Base-by-base conservation (phyloP, 2,113 vertebrate species). In the Cinclus cinclus region DNA sequence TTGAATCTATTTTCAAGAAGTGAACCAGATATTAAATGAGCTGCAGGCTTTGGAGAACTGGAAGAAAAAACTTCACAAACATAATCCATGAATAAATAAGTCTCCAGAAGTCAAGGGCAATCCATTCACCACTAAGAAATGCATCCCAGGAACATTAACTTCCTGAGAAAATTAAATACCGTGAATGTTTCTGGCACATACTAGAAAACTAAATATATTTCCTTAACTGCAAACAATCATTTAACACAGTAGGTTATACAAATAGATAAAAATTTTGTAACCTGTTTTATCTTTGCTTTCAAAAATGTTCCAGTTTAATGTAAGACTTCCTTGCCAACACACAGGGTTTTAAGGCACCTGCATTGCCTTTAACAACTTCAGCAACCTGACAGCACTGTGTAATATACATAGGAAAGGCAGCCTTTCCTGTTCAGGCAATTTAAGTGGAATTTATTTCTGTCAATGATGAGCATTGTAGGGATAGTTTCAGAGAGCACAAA, bases 101-200 rank as follows among this genome's bases (percentile, higher is more conserved):
- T 69, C 31, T 39, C 21, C 33, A 87, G 80, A 86, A 92, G n/a
- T 47, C 39, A 89, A 83, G 10, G 71, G 13, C 52, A 86, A 58
- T 80, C 33, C 24, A 67, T 81, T 88, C 68, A 67, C 56, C 55
- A 47, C 30, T 39, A 47, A 84, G 80, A 95, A 92, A 94, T 60
- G 41, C 14, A 74, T 56, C 44, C 35, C 56, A 84, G 41, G 13
- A 92, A 80, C 37, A 84, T 22, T 68, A 87, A 60, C 31, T 59
- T 86, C 47, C 75, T 59, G 52, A 83, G 60, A 83, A 90, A 94
- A 92, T 83, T 37, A 92, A 90, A 88, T 77, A 70, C 33, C 52
- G 16, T 39, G 33, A 25, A 39, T 35, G 67, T 35, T 87, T 74
- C 41, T 77, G 75, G 76, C n/a, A 58, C 21, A 39, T 53, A 55